Base-by-base conservation (phyloP, 2,888 invertebrate genomes). In the Drosophila trichaetosa region DNA sequence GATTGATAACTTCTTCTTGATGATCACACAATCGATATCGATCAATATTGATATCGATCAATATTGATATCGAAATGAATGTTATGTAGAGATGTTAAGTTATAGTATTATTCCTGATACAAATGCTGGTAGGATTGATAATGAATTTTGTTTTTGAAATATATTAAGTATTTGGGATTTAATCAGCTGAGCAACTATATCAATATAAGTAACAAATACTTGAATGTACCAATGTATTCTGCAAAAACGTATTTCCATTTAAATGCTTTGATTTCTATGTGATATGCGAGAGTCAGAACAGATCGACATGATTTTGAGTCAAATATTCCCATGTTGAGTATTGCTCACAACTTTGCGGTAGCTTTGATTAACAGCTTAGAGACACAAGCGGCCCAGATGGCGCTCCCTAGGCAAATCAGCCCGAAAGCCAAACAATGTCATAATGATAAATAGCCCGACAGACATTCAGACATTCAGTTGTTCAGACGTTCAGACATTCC, bases 341-440 rank as follows among this genome's bases (percentile, higher is more conserved):
- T 66, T 61, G 61, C 48, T 49, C n/a, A 57, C 24, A 49, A 64
- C 69, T 53, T 49, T 69, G 69, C 48, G 61, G 51, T 62, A 40
- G 70, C 88, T 77, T 69, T 89, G 90, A 87, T 87, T 84, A 87
- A 82, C 73, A 89, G 88, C 87, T 88, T 60, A 62, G 84, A 53
- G 87, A 73, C 66, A 33, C 24, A 40, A 60, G 66, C 33, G 69
- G 11, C 76, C 57, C 90, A 85, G 77, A 65, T 77, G 90, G 63
- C 60, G 69, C 64, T 86, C 77, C 83, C 83, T 36, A 62, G 86
- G 76, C 86, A 85, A 88, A 90, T 86, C 86, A 79, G 79, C 53
- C 64, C 65, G 57, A 78, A 82, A 80, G 80, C 70, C 87, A 79
- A 76, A 76, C 83, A 81, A 75, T 77, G 74, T 79, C 81, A 77